phyloP scores from a whole-genome alignment of 1,140 invertebrate genomes.

The Cyclina sinensis region DNA sequence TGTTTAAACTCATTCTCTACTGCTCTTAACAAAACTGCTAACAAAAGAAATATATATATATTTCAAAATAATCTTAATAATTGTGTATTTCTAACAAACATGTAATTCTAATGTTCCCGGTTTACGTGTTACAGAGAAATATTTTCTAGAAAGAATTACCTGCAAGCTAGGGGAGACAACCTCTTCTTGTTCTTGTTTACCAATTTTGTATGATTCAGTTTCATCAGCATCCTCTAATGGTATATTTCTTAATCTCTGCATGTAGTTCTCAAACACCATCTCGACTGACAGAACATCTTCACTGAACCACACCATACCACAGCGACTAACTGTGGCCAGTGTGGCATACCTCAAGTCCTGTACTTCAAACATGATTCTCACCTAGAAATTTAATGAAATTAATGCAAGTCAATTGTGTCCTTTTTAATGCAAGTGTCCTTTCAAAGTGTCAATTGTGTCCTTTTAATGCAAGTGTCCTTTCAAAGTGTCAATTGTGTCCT shows the following conservation, averaged over 20 bases:
- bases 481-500: too few species aligned
- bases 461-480: too few species aligned
- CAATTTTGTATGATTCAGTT: constrained; percentile 73
- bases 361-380: constrained; percentile 99
- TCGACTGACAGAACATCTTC: constrained; percentile 96
- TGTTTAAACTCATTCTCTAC: too few species aligned
- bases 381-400: constrained; percentile 78
- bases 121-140: too few species aligned
- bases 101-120: too few species aligned
- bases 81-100: too few species aligned
- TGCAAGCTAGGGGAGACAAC: constrained; percentile 84
- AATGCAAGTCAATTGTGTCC: too few species aligned
- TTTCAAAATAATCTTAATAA: too few species aligned
- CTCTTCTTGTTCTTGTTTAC: constrained; percentile 86
- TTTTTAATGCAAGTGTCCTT: too few species aligned
- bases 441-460: too few species aligned
- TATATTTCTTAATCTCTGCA: constrained; percentile 94
- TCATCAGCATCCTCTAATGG: constrained; percentile 96
- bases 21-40: too few species aligned
- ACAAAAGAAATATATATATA: too few species aligned
- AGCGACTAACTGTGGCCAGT: constrained; percentile 99
- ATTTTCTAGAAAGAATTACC: constrained; percentile 80
- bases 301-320: constrained; percentile 91
- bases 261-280: constrained; percentile 99
- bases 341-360: constrained; percentile 99